Evolutionary conservation across 1,140 invertebrate genomes (phyloP), one percentile per base, ranked within the genome.

Genomic region (Lerema accius): DNA sequence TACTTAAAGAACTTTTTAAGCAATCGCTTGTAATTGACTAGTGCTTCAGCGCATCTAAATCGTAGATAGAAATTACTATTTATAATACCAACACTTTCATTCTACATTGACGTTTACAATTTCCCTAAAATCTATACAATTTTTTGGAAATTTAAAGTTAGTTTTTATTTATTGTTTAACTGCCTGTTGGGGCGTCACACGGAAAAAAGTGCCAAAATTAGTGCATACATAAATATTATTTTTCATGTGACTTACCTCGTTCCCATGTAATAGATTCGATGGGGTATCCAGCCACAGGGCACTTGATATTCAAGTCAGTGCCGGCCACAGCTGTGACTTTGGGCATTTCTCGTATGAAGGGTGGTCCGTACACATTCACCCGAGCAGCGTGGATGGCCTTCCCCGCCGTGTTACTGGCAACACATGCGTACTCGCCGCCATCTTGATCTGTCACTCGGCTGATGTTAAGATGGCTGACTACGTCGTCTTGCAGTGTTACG

Each of bases 381-480:
- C 96, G 92, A 0, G 96, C 96, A 14, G 94, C 95, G 81, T 98
- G 97, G 42, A 93, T 92, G 0, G 96, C 94, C 75, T 92, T 92
- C 10, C 93, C 93, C 15, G 97, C 96, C 45, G 94, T 94, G 89
- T 98, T 99, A 60, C 93, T 94, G 0, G 97, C 97, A 6, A 94
- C 93, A 84, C 98, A 99, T 14, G 94, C 94, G 84, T 98, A 99
- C 81, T 97, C 95, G 7, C 97, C 98, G 45, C 97, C 97, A 88
- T 98, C 97, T 92, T 97, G 95, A 43, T 97, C 95, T 64, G 95
- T 94, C 26, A 97, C 94, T 61, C 95, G 94, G 67, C 96, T 96
- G 72, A 99, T 96, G 91, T 99, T 99, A 67, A 99, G 96, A 92
- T 98, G 97, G 76, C 97, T 98, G 83, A 98, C 96, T 35, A 98